Conservation (phyloP, 2,113 vertebrate genomes). For the Ammospiza caudacuta region DNA sequence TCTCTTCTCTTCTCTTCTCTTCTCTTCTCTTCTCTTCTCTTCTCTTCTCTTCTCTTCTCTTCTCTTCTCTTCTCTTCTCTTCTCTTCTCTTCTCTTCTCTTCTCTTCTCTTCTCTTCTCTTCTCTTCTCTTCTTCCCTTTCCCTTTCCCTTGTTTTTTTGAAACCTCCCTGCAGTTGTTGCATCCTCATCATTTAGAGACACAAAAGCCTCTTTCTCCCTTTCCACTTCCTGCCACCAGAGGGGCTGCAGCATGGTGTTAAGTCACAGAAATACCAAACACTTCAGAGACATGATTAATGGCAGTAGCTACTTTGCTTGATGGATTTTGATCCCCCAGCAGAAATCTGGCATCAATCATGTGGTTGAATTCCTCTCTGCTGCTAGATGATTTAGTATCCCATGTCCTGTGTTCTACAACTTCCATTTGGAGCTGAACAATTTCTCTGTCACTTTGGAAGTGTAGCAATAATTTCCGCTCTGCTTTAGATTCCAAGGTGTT, state of each 20-base stretch:
- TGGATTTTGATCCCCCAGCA: conserved; percentile 58
- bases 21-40: too few species aligned
- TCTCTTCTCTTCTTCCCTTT: too few species aligned
- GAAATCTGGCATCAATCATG: conserved; percentile 61
- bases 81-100: accelerated
- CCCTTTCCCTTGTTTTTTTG: neutral
- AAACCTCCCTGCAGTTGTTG: neutral
- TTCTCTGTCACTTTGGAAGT: conserved; percentile 39
- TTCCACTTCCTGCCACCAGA: neutral
- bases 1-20: too few species aligned
- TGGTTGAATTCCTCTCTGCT: conserved; percentile 46
- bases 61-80: accelerated
- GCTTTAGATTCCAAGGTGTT: conserved; percentile 25
- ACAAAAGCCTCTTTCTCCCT: neutral
- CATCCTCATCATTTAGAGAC: neutral
- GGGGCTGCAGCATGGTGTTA: neutral
- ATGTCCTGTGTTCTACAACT: conserved; percentile 26
- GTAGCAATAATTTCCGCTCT: conserved; percentile 52
- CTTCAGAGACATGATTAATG: conserved; percentile 45
- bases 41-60: too few species aligned
- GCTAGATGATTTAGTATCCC: conserved; percentile 54
- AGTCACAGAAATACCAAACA: neutral
- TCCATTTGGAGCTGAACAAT: conserved; percentile 46
- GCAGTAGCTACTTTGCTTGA: conserved; percentile 27
- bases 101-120: too few species aligned